A percentile compares a stretch with the other conserved stretches of the same genome.
These are phyloP conservation scores for Squalus acanthias DNA, from an alignment of 2,797 vertebrate genomes.

Conservation along the genomic window DNA sequence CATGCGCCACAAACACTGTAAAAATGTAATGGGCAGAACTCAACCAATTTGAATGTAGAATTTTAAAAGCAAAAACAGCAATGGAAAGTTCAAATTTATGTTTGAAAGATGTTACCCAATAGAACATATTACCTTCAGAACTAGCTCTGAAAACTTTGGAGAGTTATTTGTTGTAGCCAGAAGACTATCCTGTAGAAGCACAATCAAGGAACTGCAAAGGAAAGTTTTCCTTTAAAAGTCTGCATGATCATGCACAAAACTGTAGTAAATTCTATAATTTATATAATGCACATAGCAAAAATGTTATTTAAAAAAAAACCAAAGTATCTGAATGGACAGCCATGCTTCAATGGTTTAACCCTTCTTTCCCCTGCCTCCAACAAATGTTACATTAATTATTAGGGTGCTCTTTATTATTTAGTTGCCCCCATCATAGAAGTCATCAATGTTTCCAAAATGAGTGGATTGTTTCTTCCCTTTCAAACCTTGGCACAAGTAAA, in stretches of 20 bases:
- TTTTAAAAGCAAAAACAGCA: slow-evolving; percentile 40
- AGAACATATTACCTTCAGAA: slow-evolving; percentile 81
- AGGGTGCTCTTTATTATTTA: not conserved
- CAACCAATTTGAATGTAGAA: not conserved
- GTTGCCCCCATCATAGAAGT: not conserved
- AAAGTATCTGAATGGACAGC: not conserved
- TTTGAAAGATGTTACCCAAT: not conserved
- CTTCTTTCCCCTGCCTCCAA: not conserved
- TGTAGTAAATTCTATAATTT: not conserved
- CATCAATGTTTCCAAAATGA: not conserved
- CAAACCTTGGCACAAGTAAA: not conserved
- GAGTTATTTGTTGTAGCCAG: slow-evolving; percentile 75
- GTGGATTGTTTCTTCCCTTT: not conserved
- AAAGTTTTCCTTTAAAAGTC: not conserved
- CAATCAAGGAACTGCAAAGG: slow-evolving; percentile 79
- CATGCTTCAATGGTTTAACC: not conserved
- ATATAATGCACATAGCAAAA: not conserved
- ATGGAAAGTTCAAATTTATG: not conserved
- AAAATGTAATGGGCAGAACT: slow-evolving; percentile 33
- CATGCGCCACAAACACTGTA: slow-evolving; percentile 94
- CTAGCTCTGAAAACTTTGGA: slow-evolving; percentile 87
- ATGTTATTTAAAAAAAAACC: not conserved
- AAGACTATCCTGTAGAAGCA: slow-evolving; percentile 90
- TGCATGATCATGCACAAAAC: not conserved
- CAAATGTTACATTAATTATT: not conserved